A percentile compares a stretch with the other conserved stretches of the same genome.
phyloP scores from a whole-genome alignment of 23 tunicate species.

The Oikopleura vanhoeffeni region DNA sequence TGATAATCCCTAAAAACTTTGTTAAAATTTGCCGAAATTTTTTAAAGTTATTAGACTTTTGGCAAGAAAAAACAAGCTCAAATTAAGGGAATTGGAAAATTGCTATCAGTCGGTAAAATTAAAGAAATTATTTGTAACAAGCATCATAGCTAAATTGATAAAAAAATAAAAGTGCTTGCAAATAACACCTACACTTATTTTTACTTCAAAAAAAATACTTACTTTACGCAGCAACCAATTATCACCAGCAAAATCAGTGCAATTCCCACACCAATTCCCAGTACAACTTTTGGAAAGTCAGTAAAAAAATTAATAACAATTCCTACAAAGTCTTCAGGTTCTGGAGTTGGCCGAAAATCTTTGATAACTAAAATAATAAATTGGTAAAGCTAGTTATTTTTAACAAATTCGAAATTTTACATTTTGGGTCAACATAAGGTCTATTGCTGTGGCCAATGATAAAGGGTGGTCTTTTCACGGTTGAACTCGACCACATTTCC shows the following conservation, averaged over 20 bases:
- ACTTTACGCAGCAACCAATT: background rate
- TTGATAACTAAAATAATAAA: background rate
- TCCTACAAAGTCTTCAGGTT: too few relatives aligned
- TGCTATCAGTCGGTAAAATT: too few relatives aligned
- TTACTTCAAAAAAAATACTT: too few relatives aligned
- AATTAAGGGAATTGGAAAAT: too few relatives aligned
- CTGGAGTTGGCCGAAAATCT: background rate
- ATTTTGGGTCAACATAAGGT: constrained; percentile 3
- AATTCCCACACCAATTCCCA: background rate
- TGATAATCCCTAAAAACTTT: too few relatives aligned
- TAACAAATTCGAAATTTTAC: background rate
- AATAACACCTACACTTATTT: too few relatives aligned
- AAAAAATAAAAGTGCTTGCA: too few relatives aligned
- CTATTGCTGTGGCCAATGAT: background rate
- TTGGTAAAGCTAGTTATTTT: too few relatives aligned
- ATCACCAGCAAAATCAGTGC: background rate
- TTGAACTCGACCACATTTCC: background rate
- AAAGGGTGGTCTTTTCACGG: background rate
- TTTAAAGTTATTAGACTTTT: background rate
- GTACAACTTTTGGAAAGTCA: background rate
- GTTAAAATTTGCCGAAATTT: too few relatives aligned
- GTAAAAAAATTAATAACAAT: too few relatives aligned
- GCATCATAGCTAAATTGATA: too few relatives aligned
- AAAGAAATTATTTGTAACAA: too few relatives aligned
- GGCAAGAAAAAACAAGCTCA: background rate